Evolutionary conservation across 2,797 vertebrate species (phyloP).

Genomic region (Melanotaenia parkinsoni): DNA sequence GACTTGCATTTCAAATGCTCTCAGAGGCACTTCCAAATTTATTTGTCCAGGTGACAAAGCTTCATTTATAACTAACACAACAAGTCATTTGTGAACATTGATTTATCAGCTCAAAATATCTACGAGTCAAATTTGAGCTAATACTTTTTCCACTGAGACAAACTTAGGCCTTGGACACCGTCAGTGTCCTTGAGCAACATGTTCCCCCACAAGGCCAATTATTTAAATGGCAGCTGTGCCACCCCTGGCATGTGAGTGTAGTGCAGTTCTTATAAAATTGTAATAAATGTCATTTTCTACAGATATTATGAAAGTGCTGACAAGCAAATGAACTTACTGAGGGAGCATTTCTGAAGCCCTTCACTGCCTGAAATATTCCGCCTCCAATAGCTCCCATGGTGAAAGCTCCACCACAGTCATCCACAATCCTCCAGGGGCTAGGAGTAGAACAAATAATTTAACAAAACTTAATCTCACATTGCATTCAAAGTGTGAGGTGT

Average conservation of each 20-base stretch:
- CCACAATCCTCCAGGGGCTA: slow-evolving; percentile 98
- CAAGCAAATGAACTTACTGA: slow-evolving; percentile 84
- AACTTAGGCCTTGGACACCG: neutral
- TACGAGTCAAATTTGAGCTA: neutral
- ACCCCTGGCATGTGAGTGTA: neutral
- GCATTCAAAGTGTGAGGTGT: neutral
- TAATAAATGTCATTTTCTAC: too few relatives aligned
- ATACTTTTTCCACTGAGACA: neutral
- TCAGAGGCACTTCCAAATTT: too few relatives aligned
- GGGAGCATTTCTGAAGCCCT: slow-evolving; percentile 96
- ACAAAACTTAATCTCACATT: neutral
- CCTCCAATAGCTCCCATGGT: slow-evolving; percentile 98
- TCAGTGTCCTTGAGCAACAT: slow-evolving; percentile 2
- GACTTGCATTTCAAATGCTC: too few relatives aligned
- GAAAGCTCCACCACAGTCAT: slow-evolving; percentile 97
- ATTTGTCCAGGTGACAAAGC: too few relatives aligned
- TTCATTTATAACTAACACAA: too few relatives aligned
- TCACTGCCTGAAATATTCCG: slow-evolving; percentile 96
- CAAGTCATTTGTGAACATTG: neutral
- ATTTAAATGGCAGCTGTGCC: slow-evolving; percentile 1
- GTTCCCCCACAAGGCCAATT: slow-evolving; percentile 2
- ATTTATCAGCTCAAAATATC: neutral
- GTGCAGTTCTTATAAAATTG: too few relatives aligned
- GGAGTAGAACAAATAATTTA: slow-evolving; percentile 21
- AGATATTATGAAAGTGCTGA: neutral